phyloP scores from a whole-genome alignment of 2,888 invertebrate genomes.

The Rhopalosiphum nymphaeae region DNA sequence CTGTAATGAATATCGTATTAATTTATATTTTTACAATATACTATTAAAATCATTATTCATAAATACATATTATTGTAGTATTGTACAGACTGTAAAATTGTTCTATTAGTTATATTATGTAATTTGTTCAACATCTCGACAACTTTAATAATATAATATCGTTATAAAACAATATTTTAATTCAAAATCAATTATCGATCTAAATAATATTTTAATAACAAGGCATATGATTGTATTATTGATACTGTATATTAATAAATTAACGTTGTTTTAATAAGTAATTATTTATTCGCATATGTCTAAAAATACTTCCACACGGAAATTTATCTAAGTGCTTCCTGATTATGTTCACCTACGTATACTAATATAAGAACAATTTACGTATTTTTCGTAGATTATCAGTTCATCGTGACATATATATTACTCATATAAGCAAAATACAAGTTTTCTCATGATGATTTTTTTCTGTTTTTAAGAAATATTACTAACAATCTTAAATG shows the following conservation, averaged over 20 bases:
- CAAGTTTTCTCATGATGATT: constrained; percentile 12
- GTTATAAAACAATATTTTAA: neutral
- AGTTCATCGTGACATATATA: constrained; percentile 7
- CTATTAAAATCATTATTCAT: neutral
- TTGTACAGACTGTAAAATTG: neutral
- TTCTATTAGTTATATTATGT: neutral
- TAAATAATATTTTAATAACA: neutral
- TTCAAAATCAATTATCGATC: neutral
- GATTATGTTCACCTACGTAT: neutral
- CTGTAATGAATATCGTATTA: neutral
- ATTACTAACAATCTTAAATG: constrained; percentile 37
- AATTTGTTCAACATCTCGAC: neutral
- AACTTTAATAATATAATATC: neutral
- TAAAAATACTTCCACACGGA: neutral
- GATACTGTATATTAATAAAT: neutral
- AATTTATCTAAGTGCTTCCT: neutral
- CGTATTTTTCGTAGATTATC: neutral
- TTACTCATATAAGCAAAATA: neutral
- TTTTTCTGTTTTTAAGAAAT: neutral
- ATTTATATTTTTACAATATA: neutral
- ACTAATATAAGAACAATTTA: neutral
- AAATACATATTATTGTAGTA: neutral
- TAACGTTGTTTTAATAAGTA: neutral
- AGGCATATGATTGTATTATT: neutral
- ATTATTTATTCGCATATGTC: neutral